These are phyloP conservation scores for Drosophila paracracens DNA, from an alignment of 2,888 invertebrate species.

Conservation along the genomic window DNA sequence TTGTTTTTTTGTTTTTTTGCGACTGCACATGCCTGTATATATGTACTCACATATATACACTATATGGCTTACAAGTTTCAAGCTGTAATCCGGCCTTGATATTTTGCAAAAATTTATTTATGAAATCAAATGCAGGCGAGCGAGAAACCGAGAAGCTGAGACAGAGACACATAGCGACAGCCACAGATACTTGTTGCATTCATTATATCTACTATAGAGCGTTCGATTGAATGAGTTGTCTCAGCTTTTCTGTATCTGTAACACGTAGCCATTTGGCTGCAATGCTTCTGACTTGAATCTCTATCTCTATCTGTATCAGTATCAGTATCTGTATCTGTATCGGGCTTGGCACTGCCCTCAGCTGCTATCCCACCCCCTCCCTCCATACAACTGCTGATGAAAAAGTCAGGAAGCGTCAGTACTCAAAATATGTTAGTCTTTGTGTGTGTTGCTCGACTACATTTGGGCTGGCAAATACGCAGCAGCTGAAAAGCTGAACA, in stretches of 20 bases:
- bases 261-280: slow-evolving; percentile 39
- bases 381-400: slow-evolving; percentile 2
- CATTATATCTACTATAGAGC: slow-evolving; percentile 58
- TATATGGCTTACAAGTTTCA: slow-evolving; percentile 74
- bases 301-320: slow-evolving; percentile 26
- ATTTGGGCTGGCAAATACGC: slow-evolving; percentile 26
- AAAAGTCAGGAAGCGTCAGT: slow-evolving; percentile 62
- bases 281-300: slow-evolving; percentile 28
- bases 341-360: slow-evolving; percentile 18
- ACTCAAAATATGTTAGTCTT: slow-evolving; percentile 41
- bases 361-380: not conserved
- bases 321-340: slow-evolving; percentile 17
- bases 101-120: slow-evolving; percentile 80
- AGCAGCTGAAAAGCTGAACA: slow-evolving; percentile 33
- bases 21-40: slow-evolving; percentile 43
- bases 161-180: slow-evolving; percentile 50
- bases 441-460: slow-evolving; percentile 2
- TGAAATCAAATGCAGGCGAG: slow-evolving; percentile 77
- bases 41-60: slow-evolving; percentile 24
- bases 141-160: slow-evolving; percentile 44
- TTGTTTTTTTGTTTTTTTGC: slow-evolving; percentile 39
- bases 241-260: slow-evolving; percentile 55
- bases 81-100: slow-evolving; percentile 77
- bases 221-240: slow-evolving; percentile 71
- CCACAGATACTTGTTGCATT: slow-evolving; percentile 75